Percentiles rank a stretch among this genome's conserved stretches.
Conservation (phyloP, 2,888 invertebrate species). For the Leptarthrus brevirostris region DNA sequence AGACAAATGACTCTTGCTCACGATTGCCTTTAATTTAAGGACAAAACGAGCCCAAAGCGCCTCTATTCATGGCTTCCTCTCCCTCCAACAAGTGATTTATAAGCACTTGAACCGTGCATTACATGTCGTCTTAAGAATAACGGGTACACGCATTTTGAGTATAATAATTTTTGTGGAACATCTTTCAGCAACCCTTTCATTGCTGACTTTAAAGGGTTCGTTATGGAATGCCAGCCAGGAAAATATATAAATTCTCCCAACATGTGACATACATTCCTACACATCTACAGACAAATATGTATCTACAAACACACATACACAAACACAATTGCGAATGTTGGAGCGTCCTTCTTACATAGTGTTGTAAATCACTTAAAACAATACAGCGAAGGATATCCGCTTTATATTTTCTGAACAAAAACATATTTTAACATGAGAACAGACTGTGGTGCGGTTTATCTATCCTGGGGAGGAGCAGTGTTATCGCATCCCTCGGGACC, state of each 20-base stretch:
- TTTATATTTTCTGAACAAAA: conserved; percentile 33
- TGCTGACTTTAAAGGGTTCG: neutral
- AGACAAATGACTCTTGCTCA: conserved; percentile 9
- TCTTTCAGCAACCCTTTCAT: conserved; percentile 30
- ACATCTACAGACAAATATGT: no score
- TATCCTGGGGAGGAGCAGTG: neutral
- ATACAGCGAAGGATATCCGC: conserved; percentile 23
- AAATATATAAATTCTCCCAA: no score
- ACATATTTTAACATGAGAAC: conserved; percentile 30
- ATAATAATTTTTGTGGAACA: conserved; percentile 16
- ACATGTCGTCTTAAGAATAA: conserved; percentile 31
- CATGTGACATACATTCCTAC: no score
- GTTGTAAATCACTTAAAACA: conserved; percentile 42
- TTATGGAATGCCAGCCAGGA: no score
- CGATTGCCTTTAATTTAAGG: conserved; percentile 22
- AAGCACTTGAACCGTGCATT: conserved; percentile 10
- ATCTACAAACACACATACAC: no score
- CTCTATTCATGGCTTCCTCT: conserved; percentile 7
- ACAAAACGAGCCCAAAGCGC: conserved; percentile 22
- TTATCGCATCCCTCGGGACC: neutral
- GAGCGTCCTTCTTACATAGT: conserved; percentile 4
- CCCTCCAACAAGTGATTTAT: conserved; percentile 27
- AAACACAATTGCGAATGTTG: no score
- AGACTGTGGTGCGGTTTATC: neutral
- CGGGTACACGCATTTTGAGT: conserved; percentile 34